Conservation (phyloP, 2,113 vertebrate species). For the Bucco capensis region DNA sequence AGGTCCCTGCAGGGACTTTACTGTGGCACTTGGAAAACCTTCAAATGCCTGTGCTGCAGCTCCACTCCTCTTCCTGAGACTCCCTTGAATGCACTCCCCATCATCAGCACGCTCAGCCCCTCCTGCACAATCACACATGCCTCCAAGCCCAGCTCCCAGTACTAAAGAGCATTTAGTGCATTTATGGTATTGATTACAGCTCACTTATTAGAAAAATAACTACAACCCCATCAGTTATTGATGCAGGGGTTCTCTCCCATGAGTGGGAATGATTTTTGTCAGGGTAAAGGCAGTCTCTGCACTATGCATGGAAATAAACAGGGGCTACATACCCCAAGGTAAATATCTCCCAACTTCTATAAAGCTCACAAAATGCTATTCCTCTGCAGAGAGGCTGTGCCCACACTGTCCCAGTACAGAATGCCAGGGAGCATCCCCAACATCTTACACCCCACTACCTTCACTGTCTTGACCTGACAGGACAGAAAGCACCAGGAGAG, state of each 20-base stretch:
- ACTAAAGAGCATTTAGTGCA: neutral
- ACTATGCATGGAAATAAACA: neutral
- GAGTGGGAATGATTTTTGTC: neutral
- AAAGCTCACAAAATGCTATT: neutral
- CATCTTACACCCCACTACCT: neutral
- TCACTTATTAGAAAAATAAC: neutral
- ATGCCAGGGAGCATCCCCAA: fast-evolving
- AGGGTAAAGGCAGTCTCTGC: neutral
- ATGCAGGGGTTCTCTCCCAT: neutral
- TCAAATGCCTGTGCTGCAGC: neutral
- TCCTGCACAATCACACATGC: fast-evolving
- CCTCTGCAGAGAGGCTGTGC: neutral
- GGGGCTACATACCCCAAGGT: neutral
- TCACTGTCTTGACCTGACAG: neutral
- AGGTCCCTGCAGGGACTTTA: neutral
- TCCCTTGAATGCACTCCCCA: neutral
- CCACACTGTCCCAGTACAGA: neutral
- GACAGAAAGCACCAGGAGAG: neutral
- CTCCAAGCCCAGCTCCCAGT: neutral
- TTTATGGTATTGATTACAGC: neutral
- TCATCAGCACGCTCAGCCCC: neutral
- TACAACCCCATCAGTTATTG: neutral
- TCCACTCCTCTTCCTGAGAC: neutral
- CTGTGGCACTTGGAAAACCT: neutral
- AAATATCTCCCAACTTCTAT: neutral